These are phyloP conservation scores for Drosophila sordidula DNA, from an alignment of 2,888 invertebrate species.

Conservation along the genomic window DNA sequence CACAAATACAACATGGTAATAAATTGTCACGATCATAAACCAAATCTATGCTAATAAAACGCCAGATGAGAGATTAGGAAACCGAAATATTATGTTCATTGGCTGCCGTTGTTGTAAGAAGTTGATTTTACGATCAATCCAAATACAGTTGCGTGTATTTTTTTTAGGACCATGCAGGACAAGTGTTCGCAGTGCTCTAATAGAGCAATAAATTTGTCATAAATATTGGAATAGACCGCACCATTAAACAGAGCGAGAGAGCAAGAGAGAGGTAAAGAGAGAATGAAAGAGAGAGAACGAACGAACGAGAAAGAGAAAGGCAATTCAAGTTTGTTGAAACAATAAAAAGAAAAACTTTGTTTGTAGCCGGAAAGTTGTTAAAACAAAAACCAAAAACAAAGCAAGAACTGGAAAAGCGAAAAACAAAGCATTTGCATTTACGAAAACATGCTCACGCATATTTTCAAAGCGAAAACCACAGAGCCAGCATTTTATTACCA, in stretches of 20 bases:
- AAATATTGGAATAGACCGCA: conserved; percentile 44
- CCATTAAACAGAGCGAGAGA: conserved; percentile 17
- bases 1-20: conserved; percentile 43
- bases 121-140: conserved; percentile 50
- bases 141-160: conserved; percentile 40
- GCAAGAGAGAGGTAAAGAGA: neutral
- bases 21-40: conserved; percentile 49
- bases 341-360: conserved; percentile 34
- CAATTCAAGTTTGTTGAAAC: conserved; percentile 19
- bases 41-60: conserved; percentile 68
- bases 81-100: conserved; percentile 23
- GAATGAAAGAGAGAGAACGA: conserved; percentile 7
- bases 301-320: neutral
- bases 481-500: conserved; percentile 29
- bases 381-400: conserved; percentile 3
- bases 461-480: conserved; percentile 26
- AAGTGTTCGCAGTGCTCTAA: conserved; percentile 64
- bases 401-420: conserved; percentile 21
- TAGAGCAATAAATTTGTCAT: conserved; percentile 64
- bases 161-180: conserved; percentile 31
- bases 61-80: conserved; percentile 12
- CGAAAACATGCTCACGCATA: conserved; percentile 35
- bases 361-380: conserved; percentile 36
- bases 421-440: conserved; percentile 69
- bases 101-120: conserved; percentile 24